Evolutionary conservation across 2,888 invertebrate species (phyloP), one percentile per base, ranked within the genome.

Genomic region (Meta bourneti): DNA sequence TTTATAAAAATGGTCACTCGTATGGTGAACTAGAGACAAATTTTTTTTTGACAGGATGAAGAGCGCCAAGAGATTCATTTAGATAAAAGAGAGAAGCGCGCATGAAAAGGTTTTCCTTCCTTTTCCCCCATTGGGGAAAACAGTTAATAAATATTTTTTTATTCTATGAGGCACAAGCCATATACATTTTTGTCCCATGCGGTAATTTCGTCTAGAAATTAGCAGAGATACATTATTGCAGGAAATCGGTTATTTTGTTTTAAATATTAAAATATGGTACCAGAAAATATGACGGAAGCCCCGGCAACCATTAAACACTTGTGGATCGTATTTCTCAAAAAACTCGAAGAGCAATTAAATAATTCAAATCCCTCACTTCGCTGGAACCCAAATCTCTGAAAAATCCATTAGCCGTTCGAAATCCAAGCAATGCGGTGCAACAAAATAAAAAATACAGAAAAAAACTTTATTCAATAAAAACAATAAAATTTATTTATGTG

Each of bases 381-480:
- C 1, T 34, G 34, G 34, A 61, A 61, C 61, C 61, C 61, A 61
- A 61, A 61, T 48, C 16, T 13, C 70, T 75, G 74, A 84, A 84
- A 84, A 72, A 74, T 84, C 74, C 84, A 84, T 82, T 82, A 82
- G 13, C 8, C 8, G 70, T 83, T 83, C 52, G 72, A 72, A 72
- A 83, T 20, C 61, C 61, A 11, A 61, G 61, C 11, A 9, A 61
- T 16, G 11, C 61, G 61, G 61, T 9, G 6, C 48, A 8, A 52
- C 19, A 20, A 52, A 69, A 74, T 9, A 19, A 51, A 20, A 82
- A 72, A 19, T 16, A 9, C 8, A 9, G 61, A 7, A 9, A 81
- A 81, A 71, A 82, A 52, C 71, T 71, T 82, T 82, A 84, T 84
- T 84, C 84, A 84, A 84, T 75, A 84, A 84, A 84, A 84, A 84